Percentiles rank a stretch among this genome's conserved stretches.
These are phyloP conservation scores for Doris montereyensis DNA, from an alignment of 2,888 invertebrate genomes.

Conservation along the genomic window DNA sequence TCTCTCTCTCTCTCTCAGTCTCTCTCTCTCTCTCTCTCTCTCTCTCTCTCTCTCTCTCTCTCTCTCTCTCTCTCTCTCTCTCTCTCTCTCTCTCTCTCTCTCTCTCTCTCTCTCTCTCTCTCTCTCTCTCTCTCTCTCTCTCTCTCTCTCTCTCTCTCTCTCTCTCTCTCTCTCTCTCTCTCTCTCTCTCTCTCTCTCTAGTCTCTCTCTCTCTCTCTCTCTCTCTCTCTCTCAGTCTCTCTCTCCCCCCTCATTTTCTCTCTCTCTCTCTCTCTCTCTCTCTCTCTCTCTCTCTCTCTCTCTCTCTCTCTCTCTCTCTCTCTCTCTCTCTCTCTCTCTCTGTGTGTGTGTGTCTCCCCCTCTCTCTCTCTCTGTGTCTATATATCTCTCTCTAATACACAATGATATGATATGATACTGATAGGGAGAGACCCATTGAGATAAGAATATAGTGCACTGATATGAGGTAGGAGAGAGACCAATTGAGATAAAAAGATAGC, in stretches of 20 bases:
- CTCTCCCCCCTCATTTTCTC: slow-evolving; percentile 74
- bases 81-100: slow-evolving; percentile 23
- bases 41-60: neutral
- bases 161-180: slow-evolving; percentile 36
- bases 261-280: neutral
- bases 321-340: too few species aligned
- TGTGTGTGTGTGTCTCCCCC: too few species aligned
- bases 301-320: slow-evolving; percentile 12
- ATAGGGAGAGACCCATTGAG: too few species aligned
- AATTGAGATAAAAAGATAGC: too few species aligned
- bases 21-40: neutral
- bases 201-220: slow-evolving; percentile 91
- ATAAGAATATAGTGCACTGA: too few species aligned
- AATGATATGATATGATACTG: too few species aligned
- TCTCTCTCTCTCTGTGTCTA: too few species aligned
- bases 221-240: slow-evolving; percentile 93
- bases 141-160: neutral
- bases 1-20: neutral
- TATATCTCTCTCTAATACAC: too few species aligned
- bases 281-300: neutral
- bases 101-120: slow-evolving; percentile 3
- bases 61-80: slow-evolving; percentile 9
- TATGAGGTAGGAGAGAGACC: too few species aligned
- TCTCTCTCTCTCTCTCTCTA: slow-evolving; percentile 56
- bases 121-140: slow-evolving; percentile 10